Base-by-base conservation (phyloP, 2,888 invertebrate species). In the Danaus chrysippus region DNA sequence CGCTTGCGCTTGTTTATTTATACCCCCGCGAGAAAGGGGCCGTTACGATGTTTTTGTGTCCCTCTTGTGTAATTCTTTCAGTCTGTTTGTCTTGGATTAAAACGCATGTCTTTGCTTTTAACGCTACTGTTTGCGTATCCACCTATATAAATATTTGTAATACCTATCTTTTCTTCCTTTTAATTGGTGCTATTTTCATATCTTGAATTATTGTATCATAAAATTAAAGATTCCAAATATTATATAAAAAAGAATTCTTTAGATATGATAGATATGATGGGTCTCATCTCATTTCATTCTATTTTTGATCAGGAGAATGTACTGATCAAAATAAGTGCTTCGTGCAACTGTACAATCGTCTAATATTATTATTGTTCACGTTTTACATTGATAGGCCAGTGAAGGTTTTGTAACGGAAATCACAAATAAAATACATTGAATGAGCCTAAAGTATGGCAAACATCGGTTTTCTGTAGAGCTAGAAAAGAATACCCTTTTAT, bases 361-460 rank as follows among this genome's bases (percentile, higher is more conserved):
- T 86, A 83, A 87, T 86, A 84, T 86, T 86, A 86, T 85, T 79
- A 86, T 86, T 85, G 86, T 88, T 86, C 87, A 86, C 85, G 86
- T 82, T 86, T 83, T 81, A 79, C 81, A 87, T 86, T 83, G 81
- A 83, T 82, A 58, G 65, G 78, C 75, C 79, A 80, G 84, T 75
- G 76, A 72, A 73, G 65, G 65, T 68, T n/a, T n/a, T 59, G 63
- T 70, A 70, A 69, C 70, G 68, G 69, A 69, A 69, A 73, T 69
- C 67, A 67, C 70, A 69, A 70, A 70, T 73, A 70, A 69, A 70
- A 68, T 64, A 52, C 62, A 62, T 63, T 62, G 64, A 61, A 64
- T 61, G 61, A 61, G 61, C 56, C 19, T 54, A 61, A 64, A 54
- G 53, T 60, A 60, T 19, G 23, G n/a, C 54, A 34, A 12, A n/a